Percentiles rank a stretch among this genome's conserved stretches.
Evolutionary conservation across 2,797 vertebrate genomes (phyloP).

Genomic region (Acanthiza pusilla): DNA sequence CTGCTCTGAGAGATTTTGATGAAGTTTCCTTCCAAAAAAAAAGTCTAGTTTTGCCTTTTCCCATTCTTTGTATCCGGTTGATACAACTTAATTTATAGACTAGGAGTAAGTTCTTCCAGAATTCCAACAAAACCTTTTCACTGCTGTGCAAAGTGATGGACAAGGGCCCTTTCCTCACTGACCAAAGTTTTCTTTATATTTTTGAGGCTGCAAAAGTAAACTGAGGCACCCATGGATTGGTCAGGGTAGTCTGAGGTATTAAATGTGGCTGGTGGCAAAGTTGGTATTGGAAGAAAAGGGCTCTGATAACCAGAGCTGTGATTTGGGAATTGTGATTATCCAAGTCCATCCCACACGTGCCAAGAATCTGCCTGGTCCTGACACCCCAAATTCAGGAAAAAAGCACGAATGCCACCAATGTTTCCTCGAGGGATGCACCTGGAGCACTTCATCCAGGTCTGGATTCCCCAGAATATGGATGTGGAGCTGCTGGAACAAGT

Average conservation of each 20-base stretch:
- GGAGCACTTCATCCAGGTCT: not conserved
- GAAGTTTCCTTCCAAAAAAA: not conserved
- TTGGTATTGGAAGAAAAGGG: not conserved
- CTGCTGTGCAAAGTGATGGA: accelerated
- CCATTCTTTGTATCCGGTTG: not conserved
- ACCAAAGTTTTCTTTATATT: accelerated
- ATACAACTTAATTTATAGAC: not conserved
- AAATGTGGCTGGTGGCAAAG: not conserved
- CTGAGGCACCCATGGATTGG: not conserved
- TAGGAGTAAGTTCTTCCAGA: not conserved
- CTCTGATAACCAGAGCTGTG: not conserved
- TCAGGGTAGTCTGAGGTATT: not conserved
- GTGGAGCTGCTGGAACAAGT: accelerated
- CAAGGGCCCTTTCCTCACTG: not conserved
- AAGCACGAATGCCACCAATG: accelerated
- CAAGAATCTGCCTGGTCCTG: not conserved
- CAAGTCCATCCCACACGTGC: not conserved
- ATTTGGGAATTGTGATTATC: not conserved
- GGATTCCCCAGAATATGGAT: accelerated
- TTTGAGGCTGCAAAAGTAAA: not conserved
- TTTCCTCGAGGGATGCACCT: not conserved
- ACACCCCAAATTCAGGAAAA: not conserved
- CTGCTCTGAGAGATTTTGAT: not conserved
- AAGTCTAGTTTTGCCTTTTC: not conserved
- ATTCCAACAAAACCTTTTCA: not conserved